A percentile compares a stretch with the other conserved stretches of the same genome.
These are phyloP conservation scores for Lasioglossum calceatum DNA, from an alignment of 2,888 invertebrate species.

Conservation along the genomic window DNA sequence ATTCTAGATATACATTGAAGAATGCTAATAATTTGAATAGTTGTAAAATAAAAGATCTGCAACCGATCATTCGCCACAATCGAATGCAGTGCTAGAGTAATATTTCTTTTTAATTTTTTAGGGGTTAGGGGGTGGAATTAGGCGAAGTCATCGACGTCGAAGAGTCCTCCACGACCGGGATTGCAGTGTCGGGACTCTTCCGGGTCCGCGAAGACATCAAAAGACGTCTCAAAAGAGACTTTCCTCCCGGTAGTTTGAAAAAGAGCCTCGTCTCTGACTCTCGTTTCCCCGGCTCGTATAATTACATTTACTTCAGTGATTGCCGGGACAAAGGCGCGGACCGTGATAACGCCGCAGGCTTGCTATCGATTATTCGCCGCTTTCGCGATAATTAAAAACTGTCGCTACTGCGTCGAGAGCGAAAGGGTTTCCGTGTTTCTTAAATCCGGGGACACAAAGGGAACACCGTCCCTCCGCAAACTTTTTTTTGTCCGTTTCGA, in stretches of 20 bases:
- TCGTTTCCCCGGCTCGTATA: slow-evolving; percentile 60
- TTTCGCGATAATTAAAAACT: slow-evolving; percentile 67
- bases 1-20: background rate
- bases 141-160: background rate
- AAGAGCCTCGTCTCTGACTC: slow-evolving; percentile 37
- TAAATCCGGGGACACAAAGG: slow-evolving; percentile 53
- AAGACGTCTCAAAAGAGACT: slow-evolving; percentile 3
- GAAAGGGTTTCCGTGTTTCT: slow-evolving; percentile 59
- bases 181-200: background rate
- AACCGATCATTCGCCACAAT: too few species aligned
- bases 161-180: background rate
- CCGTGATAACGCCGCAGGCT: slow-evolving; percentile 69
- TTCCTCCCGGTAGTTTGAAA: slow-evolving; percentile 42
- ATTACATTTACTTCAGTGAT: slow-evolving; percentile 76
- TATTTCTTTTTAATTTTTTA: background rate
- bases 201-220: background rate
- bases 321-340: slow-evolving; percentile 72
- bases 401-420: slow-evolving; percentile 49
- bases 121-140: background rate
- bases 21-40: too few species aligned
- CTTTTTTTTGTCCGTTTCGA: background rate
- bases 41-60: too few species aligned
- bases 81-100: background rate
- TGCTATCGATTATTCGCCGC: slow-evolving; percentile 64
- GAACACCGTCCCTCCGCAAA: background rate